Evolutionary conservation across 2,888 invertebrate genomes (phyloP).

Genomic region (Ectemnius lituratus): DNA sequence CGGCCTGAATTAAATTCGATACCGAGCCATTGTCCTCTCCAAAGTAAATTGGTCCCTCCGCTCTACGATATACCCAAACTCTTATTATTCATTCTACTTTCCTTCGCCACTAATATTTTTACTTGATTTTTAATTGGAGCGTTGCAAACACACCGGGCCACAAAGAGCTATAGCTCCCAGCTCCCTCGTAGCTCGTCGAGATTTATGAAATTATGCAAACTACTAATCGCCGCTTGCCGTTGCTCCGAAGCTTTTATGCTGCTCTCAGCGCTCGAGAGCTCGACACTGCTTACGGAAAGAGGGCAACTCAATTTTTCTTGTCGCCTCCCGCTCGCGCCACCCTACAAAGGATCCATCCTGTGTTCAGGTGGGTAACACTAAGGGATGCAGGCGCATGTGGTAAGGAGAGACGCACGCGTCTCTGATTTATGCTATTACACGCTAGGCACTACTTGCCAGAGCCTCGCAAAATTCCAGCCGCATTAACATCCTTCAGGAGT

Average conservation of each 20-base stretch:
- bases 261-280: background rate
- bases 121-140: background rate
- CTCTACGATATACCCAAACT: background rate
- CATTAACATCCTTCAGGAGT: conserved; percentile 6
- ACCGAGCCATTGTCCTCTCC: no score
- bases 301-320: conserved; percentile 1
- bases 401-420: background rate
- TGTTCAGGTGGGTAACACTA: background rate
- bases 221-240: background rate
- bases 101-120: background rate
- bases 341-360: background rate
- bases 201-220: conserved; percentile 1
- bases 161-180: no score
- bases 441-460: background rate
- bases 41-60: no score
- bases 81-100: background rate
- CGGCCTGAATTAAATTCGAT: conserved; percentile 29
- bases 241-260: background rate
- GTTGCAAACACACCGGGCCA: no score
- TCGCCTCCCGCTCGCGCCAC: background rate
- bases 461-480: conserved; percentile 5
- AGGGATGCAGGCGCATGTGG: background rate
- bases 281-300: background rate
- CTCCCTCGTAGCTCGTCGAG: background rate
- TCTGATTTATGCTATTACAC: background rate